Evolutionary conservation across 1,140 invertebrate species (phyloP).

Genomic region (Zaprionus camerounensis): DNA sequence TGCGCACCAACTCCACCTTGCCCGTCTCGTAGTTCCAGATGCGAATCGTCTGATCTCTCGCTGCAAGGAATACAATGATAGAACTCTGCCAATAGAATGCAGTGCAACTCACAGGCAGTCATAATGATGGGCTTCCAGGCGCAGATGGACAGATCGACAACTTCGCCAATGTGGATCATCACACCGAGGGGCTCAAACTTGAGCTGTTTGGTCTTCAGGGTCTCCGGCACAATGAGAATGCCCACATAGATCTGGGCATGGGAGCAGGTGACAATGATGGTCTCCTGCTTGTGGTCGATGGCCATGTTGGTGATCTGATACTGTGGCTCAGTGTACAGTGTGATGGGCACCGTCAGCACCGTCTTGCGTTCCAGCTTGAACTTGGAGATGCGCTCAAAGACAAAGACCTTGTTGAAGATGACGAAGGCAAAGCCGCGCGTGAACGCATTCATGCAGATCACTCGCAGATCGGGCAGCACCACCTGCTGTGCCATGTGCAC

Average conservation of each 20-base stretch:
- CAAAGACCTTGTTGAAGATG: conserved; percentile 86
- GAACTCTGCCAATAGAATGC: not conserved
- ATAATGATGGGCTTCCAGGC: conserved; percentile 95
- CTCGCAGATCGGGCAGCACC: conserved; percentile 72
- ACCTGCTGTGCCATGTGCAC: conserved; percentile 35
- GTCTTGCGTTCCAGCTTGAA: conserved; percentile 86
- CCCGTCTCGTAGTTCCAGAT: conserved; percentile 96
- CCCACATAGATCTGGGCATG: conserved; percentile 87
- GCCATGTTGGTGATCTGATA: conserved; percentile 85
- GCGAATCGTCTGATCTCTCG: conserved; percentile 91
- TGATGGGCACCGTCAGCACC: conserved; percentile 85
- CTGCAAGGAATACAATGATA: conserved; percentile 30
- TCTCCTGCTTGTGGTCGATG: conserved; percentile 85
- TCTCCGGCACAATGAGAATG: conserved; percentile 85
- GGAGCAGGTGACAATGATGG: conserved; percentile 86
- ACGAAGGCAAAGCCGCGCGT: conserved; percentile 86
- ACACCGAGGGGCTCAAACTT: conserved; percentile 87
- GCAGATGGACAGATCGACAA: conserved; percentile 92
- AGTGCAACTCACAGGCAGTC: conserved; percentile 88
- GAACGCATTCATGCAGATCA: conserved; percentile 86
- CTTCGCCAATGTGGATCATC: conserved; percentile 91
- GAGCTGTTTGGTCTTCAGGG: conserved; percentile 79
- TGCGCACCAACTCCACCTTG: conserved; percentile 90
- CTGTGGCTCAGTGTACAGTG: conserved; percentile 71
- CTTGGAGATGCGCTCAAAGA: conserved; percentile 87